Conservation (phyloP, 2,113 vertebrate genomes). For the Aegithalos caudatus region DNA sequence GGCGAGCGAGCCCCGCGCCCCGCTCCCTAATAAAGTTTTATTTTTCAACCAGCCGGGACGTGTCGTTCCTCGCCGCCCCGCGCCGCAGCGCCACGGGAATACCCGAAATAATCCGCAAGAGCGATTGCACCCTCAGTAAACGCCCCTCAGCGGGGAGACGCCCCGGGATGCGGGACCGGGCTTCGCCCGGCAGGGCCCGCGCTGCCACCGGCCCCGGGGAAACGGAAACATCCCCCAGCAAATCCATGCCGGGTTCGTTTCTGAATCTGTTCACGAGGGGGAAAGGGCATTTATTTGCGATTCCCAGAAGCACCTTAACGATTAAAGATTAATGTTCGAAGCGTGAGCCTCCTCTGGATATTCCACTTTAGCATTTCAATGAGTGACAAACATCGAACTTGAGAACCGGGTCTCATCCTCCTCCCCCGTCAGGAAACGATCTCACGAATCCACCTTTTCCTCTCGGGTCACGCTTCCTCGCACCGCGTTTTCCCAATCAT, state of each 20-base stretch:
- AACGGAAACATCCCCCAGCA: neutral
- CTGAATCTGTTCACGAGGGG: slow-evolving; percentile 9
- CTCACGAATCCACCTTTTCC: neutral
- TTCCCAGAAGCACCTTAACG: slow-evolving; percentile 64
- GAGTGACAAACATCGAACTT: slow-evolving; percentile 1
- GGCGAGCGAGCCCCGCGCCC: neutral
- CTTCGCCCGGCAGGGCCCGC: neutral
- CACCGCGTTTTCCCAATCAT: neutral
- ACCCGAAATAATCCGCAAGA: neutral
- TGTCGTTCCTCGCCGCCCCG: neutral
- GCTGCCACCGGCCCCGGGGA: neutral
- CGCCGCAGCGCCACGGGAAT: neutral
- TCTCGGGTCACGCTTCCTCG: neutral
- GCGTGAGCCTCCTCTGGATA: slow-evolving; percentile 35
- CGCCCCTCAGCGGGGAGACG: neutral
- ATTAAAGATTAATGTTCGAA: slow-evolving; percentile 80
- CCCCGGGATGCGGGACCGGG: neutral
- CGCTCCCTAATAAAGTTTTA: slow-evolving; percentile 77
- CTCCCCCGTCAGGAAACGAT: neutral
- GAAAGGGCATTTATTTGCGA: slow-evolving; percentile 73
- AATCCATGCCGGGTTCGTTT: neutral
- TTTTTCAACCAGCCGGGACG: slow-evolving; percentile 74
- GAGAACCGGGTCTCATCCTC: neutral
- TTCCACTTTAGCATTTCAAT: slow-evolving; percentile 32
- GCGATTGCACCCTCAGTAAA: neutral